Evolutionary conservation across 2,888 invertebrate genomes (phyloP).

Genomic region (Apamea epomidion): DNA sequence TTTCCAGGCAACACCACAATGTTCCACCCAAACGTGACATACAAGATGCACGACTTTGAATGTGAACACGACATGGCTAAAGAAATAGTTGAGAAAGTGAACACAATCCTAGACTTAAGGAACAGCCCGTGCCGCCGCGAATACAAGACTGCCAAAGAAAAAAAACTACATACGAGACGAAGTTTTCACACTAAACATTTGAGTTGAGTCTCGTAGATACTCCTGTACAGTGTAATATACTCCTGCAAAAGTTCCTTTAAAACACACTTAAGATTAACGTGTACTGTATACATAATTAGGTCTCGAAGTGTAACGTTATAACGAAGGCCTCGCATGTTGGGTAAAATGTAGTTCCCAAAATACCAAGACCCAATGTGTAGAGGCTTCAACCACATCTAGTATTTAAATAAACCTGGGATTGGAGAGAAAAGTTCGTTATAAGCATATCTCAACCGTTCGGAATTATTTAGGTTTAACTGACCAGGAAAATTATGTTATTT

Average conservation of each 20-base stretch:
- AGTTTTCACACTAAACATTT: conserved; percentile 89
- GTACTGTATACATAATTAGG: conserved; percentile 45
- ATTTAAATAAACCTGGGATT: conserved; percentile 38
- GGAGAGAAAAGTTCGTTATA: conserved; percentile 41
- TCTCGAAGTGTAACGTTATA: conserved; percentile 47
- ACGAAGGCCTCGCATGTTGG: conserved; percentile 23
- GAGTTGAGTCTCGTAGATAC: conserved; percentile 75
- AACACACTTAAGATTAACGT: conserved; percentile 61
- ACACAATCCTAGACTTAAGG: conserved; percentile 95
- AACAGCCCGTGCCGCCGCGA: conserved; percentile 95
- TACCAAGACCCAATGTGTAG: conserved; percentile 30
- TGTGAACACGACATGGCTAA: conserved; percentile 93
- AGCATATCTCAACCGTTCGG: conserved; percentile 62
- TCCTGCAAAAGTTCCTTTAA: conserved; percentile 66
- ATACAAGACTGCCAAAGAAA: conserved; percentile 94
- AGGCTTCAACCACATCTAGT: conserved; percentile 36
- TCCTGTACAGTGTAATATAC: conserved; percentile 69
- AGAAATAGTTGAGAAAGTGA: conserved; percentile 96
- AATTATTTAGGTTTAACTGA: conserved; percentile 56
- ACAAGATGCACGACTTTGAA: conserved; percentile 97
- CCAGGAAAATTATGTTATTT: conserved; percentile 61
- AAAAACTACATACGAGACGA: conserved; percentile 91
- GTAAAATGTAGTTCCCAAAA: conserved; percentile 8
- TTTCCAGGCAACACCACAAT: conserved; percentile 75
- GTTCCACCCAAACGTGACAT: conserved; percentile 89